phyloP scores from a whole-genome alignment of 2,888 invertebrate species.

The Chrysina gloriosa region DNA sequence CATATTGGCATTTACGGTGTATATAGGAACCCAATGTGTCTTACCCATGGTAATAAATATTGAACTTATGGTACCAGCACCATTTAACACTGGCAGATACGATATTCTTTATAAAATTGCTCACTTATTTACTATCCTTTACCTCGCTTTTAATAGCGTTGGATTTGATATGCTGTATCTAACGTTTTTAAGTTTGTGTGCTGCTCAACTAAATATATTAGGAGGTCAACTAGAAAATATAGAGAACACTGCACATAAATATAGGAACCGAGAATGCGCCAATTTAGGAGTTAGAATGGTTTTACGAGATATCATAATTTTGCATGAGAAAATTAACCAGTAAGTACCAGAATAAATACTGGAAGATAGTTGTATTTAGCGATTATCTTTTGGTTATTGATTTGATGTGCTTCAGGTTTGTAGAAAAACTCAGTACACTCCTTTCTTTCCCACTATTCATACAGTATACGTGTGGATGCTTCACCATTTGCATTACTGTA shows the following conservation, averaged over 20 bases:
- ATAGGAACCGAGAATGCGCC: neutral
- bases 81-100: neutral
- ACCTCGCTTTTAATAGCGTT: neutral
- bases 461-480: neutral
- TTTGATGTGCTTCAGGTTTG: neutral
- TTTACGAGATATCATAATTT: neutral
- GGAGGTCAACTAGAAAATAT: neutral
- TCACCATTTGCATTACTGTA: neutral
- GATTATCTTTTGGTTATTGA: too few relatives aligned
- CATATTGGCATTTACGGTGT: too few relatives aligned
- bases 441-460: conserved; percentile 1
- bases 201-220: conserved; percentile 22
- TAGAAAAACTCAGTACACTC: neutral
- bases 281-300: neutral
- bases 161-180: conserved; percentile 20
- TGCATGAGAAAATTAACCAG: neutral
- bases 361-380: too few relatives aligned
- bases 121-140: neutral
- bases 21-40: too few relatives aligned
- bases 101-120: neutral
- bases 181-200: conserved; percentile 1
- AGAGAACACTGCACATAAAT: neutral
- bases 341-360: neutral
- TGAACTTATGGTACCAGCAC: neutral
- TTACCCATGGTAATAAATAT: neutral